phyloP scores from a whole-genome alignment of 2,113 vertebrate species.

The Casuarius casuarius region DNA sequence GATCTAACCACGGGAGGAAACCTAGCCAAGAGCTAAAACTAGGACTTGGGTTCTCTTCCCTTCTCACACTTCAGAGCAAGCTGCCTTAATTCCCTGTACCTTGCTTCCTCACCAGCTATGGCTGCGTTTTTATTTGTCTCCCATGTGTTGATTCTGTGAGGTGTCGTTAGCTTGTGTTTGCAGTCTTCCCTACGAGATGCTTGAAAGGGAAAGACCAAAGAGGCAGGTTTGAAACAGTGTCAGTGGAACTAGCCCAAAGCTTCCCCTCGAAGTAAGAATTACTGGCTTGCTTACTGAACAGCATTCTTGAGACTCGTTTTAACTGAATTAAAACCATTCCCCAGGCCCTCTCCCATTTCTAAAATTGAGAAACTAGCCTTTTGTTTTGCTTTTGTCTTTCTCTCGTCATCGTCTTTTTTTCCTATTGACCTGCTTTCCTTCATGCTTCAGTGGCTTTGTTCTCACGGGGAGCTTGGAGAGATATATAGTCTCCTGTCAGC shows the following conservation, averaged over 20 bases:
- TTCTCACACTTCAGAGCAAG: rapidly evolving
- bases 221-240: background rate
- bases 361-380: background rate
- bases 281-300: background rate
- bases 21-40: background rate
- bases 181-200: background rate
- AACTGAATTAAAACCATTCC: background rate
- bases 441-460: rapidly evolving
- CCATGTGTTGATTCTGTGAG: rapidly evolving
- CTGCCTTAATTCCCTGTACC: background rate
- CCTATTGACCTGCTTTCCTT: background rate
- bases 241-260: background rate
- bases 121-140: background rate
- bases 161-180: background rate
- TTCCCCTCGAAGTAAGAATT: background rate
- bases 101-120: background rate
- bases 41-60: background rate
- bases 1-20: background rate
- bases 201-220: background rate
- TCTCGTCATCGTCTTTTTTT: background rate
- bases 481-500: background rate
- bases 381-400: background rate
- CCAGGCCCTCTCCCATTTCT: background rate
- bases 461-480: background rate
- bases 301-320: background rate